A percentile compares a stretch with the other conserved stretches of the same genome.
phyloP scores from a whole-genome alignment of 1,140 invertebrate species.

The Cyphomyrmex costatus region DNA sequence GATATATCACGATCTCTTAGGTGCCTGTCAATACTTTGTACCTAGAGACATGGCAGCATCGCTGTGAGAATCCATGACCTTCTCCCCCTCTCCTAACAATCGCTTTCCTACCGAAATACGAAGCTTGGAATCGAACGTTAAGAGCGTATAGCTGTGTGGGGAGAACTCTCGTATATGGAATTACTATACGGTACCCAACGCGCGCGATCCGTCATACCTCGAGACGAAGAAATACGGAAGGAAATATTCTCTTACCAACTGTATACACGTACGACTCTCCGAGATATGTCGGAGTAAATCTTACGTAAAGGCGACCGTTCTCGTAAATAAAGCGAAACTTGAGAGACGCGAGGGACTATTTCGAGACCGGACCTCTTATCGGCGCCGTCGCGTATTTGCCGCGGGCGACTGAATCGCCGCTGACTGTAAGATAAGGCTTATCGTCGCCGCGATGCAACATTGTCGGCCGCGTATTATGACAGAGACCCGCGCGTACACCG shows the following conservation, averaged over 20 bases:
- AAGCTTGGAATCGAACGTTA: not conserved
- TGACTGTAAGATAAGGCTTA: conserved; percentile 56
- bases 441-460: conserved; percentile 52
- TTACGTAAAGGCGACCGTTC: conserved; percentile 16
- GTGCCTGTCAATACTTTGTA: conserved; percentile 36
- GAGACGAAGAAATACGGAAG: not conserved
- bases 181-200: not conserved
- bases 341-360: conserved; percentile 35
- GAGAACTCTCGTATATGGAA: not conserved
- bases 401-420: conserved; percentile 23
- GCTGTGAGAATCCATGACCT: not conserved
- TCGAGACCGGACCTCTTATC: conserved; percentile 49
- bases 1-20: conserved; percentile 30
- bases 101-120: not conserved
- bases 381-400: conserved; percentile 29
- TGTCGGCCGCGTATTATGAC: conserved; percentile 43
- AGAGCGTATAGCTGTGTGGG: too few relatives aligned
- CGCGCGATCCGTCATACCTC: not conserved
- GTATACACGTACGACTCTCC: too few relatives aligned
- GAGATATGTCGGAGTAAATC: conserved; percentile 7
- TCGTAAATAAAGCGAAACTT: conserved; percentile 40
- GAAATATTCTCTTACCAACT: not conserved
- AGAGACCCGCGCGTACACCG: conserved; percentile 3
- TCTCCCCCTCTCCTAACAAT: not conserved
- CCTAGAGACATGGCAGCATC: conserved; percentile 1